Evolutionary conservation across 2,888 invertebrate genomes (phyloP).

Genomic region (Tanytarsus gracilentus): DNA sequence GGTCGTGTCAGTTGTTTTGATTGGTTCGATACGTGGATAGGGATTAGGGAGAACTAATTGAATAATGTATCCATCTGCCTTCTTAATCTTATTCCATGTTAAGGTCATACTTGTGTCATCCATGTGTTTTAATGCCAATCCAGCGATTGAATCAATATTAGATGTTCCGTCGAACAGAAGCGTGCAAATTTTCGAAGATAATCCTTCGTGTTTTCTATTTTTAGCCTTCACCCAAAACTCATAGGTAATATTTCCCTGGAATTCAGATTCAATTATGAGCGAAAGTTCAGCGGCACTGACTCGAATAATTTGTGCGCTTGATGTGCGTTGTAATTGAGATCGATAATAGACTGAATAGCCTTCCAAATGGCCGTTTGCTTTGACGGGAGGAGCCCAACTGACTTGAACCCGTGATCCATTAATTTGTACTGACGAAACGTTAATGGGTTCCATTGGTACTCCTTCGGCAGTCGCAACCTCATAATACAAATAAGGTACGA

Average conservation of each 20-base stretch:
- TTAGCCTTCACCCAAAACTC: constrained; percentile 45
- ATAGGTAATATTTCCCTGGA: constrained; percentile 33
- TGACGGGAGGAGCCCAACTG: constrained; percentile 57
- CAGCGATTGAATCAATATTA: constrained; percentile 52
- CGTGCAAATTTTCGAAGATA: constrained; percentile 49
- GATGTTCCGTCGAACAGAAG: constrained; percentile 57
- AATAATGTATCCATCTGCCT: constrained; percentile 53
- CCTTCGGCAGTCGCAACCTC: constrained; percentile 60
- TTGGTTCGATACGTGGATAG: constrained; percentile 48
- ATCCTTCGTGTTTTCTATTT: constrained; percentile 53
- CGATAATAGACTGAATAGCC: constrained; percentile 57
- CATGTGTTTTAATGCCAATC: constrained; percentile 45
- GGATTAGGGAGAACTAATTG: constrained; percentile 45
- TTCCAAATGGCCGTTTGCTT: constrained; percentile 53
- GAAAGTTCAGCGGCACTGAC: constrained; percentile 31
- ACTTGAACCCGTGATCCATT: constrained; percentile 57
- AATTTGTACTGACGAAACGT: constrained; percentile 54
- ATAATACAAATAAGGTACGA: constrained; percentile 55
- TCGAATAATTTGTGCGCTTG: constrained; percentile 32
- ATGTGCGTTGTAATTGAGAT: constrained; percentile 53
- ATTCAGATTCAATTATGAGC: constrained; percentile 32
- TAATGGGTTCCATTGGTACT: constrained; percentile 59
- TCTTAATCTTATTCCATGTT: constrained; percentile 51
- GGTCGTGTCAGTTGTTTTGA: constrained; percentile 44
- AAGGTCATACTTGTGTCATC: constrained; percentile 50